Percentiles rank a stretch among this genome's conserved stretches.
Evolutionary conservation across 2,888 invertebrate genomes (phyloP).

Genomic region (Nasonia oneida): DNA sequence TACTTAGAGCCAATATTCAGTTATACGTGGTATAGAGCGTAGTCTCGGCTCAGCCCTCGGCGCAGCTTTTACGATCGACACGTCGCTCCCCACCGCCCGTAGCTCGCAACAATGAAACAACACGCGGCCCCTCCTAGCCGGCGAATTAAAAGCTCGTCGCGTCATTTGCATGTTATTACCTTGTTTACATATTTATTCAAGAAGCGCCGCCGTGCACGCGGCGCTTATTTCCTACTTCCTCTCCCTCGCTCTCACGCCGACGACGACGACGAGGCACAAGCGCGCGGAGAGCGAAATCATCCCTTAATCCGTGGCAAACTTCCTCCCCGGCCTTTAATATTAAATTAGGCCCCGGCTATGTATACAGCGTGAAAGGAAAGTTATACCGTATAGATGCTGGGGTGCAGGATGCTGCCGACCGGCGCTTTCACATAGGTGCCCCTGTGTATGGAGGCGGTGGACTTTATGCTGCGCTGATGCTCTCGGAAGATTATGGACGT

Average conservation of each 20-base stretch:
- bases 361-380: constrained; percentile 61
- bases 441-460: neutral
- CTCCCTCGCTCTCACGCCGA: neutral
- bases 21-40: neutral
- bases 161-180: constrained; percentile 78
- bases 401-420: neutral
- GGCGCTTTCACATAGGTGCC: neutral
- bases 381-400: constrained; percentile 38
- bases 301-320: constrained; percentile 62
- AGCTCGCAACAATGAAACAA: constrained; percentile 42
- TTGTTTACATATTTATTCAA: constrained; percentile 76
- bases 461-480: neutral
- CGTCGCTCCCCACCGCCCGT: neutral
- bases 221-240: constrained; percentile 37
- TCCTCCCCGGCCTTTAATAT: constrained; percentile 62
- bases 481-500: neutral
- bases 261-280: neutral
- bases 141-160: constrained; percentile 66
- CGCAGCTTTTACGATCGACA: constrained; percentile 8
- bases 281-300: constrained; percentile 54
- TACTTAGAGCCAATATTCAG: constrained; percentile 10
- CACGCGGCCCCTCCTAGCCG: neutral
- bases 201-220: neutral
- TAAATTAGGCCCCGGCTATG: constrained; percentile 61
- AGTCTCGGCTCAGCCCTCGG: neutral